Base-by-base conservation (phyloP, 2,888 invertebrate species). In the Antheraea yamamai region DNA sequence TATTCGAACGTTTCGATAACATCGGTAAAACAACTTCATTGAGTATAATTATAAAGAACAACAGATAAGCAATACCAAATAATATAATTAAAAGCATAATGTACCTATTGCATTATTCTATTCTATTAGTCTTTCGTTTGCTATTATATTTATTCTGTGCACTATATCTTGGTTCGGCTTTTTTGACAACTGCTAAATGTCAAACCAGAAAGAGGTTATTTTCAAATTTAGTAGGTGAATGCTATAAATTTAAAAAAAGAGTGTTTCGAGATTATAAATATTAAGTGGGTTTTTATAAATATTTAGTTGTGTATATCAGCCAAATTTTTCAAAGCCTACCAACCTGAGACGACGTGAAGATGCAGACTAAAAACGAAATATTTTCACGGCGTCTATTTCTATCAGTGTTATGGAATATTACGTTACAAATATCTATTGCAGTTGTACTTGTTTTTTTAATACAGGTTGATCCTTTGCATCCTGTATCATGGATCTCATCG, bases 391-490 rank as follows among this genome's bases (percentile, higher is more conserved):
- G 97, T 89, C 91, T 97, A 79, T 91, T 96, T 55, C 91, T 94
- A 76, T 96, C 97, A 6, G 95, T 96, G 26, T 77, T 95, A 12
- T 95, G 96, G 85, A 96, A 96, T 83, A 95, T 97, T 73, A 86
- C 94, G 23, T 91, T 96, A 70, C 96, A 96, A 86, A 94, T 91
- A 73, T 76, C 95, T 73, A 88, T 96, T 64, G 92, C 96, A 7
- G 85, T 94, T 35, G 79, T 92, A 0, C 90, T 96, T 78, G 90
- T 96, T 71, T 92, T 95, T 71, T 82, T 96, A 77, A 96, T 96
- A 73, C 97, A 97, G 88, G 89, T 96, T 55, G 95, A 96, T 83
- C 80, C 96, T 26, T 85, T 97, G 70, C 96, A 97, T 84, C 97
- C 97, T 0, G 76, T 96, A 26, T 85, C 92, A 80, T 97, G 97